Conservation (phyloP, 2,888 invertebrate species). For the Heliconius sara region DNA sequence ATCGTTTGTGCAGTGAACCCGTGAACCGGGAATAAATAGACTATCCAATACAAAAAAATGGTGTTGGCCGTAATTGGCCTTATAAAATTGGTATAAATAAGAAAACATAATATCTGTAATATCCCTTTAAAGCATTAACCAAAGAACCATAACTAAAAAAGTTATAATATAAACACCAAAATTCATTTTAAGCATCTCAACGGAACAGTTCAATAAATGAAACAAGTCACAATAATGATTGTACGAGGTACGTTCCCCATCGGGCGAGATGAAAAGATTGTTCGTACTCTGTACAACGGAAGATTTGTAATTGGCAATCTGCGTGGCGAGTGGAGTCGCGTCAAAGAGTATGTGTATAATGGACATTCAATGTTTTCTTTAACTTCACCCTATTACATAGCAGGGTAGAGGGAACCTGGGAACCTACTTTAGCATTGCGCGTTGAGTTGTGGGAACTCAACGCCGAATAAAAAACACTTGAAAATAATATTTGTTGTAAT, state of each 20-base stretch:
- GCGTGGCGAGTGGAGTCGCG: slow-evolving; percentile 45
- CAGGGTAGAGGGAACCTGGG: background rate
- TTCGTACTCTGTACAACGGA: slow-evolving; percentile 48
- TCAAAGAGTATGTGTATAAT: slow-evolving; percentile 27
- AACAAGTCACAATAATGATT: slow-evolving; percentile 32
- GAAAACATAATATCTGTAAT: too few species aligned
- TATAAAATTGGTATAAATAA: too few species aligned
- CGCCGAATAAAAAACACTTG: too few species aligned
- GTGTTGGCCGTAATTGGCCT: too few species aligned
- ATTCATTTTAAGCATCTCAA: background rate
- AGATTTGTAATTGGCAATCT: slow-evolving; percentile 55
- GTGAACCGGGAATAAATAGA: too few species aligned
- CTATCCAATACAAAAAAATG: too few species aligned
- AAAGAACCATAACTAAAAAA: too few species aligned
- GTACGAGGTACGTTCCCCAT: slow-evolving; percentile 26
- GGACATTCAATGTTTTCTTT: slow-evolving; percentile 5
- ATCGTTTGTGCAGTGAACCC: too few species aligned
- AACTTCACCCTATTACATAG: too few species aligned
- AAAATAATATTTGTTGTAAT: too few species aligned
- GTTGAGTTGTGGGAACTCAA: background rate
- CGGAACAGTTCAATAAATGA: slow-evolving; percentile 38
- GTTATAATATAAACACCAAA: too few species aligned
- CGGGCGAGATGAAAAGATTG: slow-evolving; percentile 51
- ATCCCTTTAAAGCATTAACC: too few species aligned
- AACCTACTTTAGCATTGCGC: background rate